These are phyloP conservation scores for Dicaeum eximium DNA, from an alignment of 2,113 vertebrate species.

Conservation along the genomic window DNA sequence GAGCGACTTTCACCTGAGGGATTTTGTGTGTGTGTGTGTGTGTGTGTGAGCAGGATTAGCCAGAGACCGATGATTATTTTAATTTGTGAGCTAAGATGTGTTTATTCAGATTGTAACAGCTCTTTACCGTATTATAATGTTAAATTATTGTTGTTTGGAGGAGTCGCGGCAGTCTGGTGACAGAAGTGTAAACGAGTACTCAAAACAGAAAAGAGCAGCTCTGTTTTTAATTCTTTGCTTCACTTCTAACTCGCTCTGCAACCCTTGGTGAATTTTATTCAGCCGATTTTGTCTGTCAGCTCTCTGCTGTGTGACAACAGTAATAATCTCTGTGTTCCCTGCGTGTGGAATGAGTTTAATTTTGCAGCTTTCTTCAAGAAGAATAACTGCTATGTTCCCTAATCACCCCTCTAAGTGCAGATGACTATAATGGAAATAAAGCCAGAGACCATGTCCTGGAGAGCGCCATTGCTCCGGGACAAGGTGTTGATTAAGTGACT, in stretches of 20 bases:
- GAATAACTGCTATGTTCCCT: background rate
- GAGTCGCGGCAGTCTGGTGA: background rate
- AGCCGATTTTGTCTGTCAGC: background rate
- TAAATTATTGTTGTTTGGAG: slow-evolving; percentile 1
- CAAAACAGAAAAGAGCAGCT: background rate
- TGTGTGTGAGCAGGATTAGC: background rate
- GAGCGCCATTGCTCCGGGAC: background rate
- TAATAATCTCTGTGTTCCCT: background rate
- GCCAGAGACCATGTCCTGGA: background rate
- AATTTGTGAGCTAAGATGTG: slow-evolving; percentile 3
- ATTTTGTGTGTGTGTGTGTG: background rate
- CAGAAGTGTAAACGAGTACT: background rate
- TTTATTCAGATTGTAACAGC: slow-evolving; percentile 7
- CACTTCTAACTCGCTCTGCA: background rate
- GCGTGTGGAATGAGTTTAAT: background rate
- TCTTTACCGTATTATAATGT: background rate
- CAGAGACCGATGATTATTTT: background rate
- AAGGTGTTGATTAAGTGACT: background rate
- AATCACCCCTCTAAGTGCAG: background rate
- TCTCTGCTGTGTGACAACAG: background rate
- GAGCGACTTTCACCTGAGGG: background rate
- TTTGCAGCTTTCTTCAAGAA: background rate
- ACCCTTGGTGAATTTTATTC: background rate
- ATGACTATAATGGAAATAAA: background rate
- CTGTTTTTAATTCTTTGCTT: background rate